Conservation (phyloP, 2,113 vertebrate genomes). For the Prietella phreatophila region DNA sequence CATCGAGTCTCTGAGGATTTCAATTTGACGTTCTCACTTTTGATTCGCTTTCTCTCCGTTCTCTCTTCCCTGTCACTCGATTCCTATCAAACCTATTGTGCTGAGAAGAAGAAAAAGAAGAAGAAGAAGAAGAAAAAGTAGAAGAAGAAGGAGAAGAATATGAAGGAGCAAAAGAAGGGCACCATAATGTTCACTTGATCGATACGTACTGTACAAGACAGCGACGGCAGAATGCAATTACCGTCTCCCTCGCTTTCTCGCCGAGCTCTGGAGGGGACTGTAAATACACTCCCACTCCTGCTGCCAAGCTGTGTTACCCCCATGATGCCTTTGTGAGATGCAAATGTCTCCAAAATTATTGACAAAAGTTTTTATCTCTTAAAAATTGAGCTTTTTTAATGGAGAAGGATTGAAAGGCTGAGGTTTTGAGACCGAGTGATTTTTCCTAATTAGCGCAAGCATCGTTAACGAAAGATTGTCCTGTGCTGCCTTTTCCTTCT, state of each 20-base stretch:
- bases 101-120: conserved; percentile 19
- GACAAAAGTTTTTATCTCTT: not conserved
- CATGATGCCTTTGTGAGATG: conserved; percentile 4
- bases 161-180: not conserved
- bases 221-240: conserved; percentile 55
- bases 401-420: not conserved
- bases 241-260: conserved; percentile 33
- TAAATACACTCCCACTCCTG: conserved; percentile 46
- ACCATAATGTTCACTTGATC: conserved; percentile 49
- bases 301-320: conserved; percentile 50
- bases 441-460: not conserved
- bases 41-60: conserved; percentile 28
- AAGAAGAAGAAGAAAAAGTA: not conserved
- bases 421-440: not conserved
- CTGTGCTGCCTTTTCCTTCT: not conserved
- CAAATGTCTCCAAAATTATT: not conserved
- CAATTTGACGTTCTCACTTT: conserved; percentile 21
- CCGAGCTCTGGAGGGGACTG: conserved; percentile 40
- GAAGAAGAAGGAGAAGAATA: conserved; percentile 13
- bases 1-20: conserved; percentile 33
- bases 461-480: not conserved
- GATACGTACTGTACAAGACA: conserved; percentile 52
- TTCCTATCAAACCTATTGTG: conserved; percentile 43
- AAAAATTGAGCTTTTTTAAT: not conserved
- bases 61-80: conserved; percentile 33